Evolutionary conservation across 2,113 vertebrate species (phyloP).

Genomic region (Thryonomys swinderianus): DNA sequence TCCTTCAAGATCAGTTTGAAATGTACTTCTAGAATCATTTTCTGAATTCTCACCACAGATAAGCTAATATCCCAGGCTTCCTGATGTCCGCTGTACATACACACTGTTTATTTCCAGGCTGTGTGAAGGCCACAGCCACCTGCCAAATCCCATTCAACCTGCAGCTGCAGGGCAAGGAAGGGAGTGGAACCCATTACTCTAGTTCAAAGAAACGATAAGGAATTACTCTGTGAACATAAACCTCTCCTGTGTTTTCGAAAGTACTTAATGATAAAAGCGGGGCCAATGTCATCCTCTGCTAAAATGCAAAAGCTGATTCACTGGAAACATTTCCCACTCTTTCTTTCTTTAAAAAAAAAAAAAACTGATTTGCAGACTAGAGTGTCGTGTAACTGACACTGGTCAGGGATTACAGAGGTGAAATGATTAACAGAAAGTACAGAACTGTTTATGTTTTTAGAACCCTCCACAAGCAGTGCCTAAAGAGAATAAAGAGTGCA

Average conservation of each 20-base stretch:
- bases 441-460: background rate
- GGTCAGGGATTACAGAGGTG: background rate
- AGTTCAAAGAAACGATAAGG: background rate
- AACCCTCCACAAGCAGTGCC: background rate
- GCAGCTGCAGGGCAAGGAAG: background rate
- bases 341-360: background rate
- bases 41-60: background rate
- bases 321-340: background rate
- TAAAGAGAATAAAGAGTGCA: background rate
- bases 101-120: background rate
- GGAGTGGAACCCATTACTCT: background rate
- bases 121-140: background rate
- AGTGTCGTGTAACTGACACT: background rate
- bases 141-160: background rate
- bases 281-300: background rate
- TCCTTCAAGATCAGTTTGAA: background rate
- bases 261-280: background rate
- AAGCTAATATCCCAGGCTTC: background rate
- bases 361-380: background rate
- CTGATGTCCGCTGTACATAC: background rate
- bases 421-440: conserved; percentile 27
- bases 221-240: background rate
- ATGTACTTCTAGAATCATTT: background rate
- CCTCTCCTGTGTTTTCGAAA: background rate
- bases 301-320: background rate